A percentile compares a stretch with the other conserved stretches of the same genome.
Evolutionary conservation across 2,113 vertebrate species (phyloP).

Genomic region (Nothoprocta pentlandii): DNA sequence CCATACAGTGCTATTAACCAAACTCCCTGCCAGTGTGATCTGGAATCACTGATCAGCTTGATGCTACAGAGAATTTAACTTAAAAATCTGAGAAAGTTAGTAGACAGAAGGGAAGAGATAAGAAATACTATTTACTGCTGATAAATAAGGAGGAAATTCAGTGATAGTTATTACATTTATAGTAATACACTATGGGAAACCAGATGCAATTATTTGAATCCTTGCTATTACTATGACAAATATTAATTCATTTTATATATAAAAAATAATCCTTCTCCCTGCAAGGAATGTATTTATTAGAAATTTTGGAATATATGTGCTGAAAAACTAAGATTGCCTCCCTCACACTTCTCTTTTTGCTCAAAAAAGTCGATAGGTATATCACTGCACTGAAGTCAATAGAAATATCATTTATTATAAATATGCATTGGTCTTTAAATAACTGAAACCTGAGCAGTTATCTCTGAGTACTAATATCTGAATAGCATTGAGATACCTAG

Average conservation of each 20-base stretch:
- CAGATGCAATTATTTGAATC: not conserved
- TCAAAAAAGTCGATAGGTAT: no score
- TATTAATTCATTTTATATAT: fast-evolving
- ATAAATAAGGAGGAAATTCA: not conserved
- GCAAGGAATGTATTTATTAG: not conserved
- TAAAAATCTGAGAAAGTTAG: not conserved
- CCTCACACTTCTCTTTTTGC: no score
- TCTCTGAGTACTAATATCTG: not conserved
- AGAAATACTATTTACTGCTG: not conserved
- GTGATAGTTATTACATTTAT: not conserved
- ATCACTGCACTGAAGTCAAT: not conserved
- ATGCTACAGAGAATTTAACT: not conserved
- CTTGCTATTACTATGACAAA: not conserved
- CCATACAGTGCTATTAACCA: fast-evolving
- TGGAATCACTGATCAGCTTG: not conserved
- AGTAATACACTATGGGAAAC: no score
- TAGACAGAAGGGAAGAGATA: not conserved
- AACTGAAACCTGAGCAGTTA: not conserved
- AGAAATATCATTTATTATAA: not conserved
- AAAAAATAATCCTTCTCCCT: fast-evolving
- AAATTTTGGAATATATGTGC: not conserved
- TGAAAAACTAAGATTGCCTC: not conserved
- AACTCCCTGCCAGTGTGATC: not conserved
- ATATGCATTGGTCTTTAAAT: not conserved
- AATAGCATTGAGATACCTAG: not conserved